These are phyloP conservation scores for Nephrotoma flavescens DNA, from an alignment of 2,888 invertebrate species.

Conservation along the genomic window DNA sequence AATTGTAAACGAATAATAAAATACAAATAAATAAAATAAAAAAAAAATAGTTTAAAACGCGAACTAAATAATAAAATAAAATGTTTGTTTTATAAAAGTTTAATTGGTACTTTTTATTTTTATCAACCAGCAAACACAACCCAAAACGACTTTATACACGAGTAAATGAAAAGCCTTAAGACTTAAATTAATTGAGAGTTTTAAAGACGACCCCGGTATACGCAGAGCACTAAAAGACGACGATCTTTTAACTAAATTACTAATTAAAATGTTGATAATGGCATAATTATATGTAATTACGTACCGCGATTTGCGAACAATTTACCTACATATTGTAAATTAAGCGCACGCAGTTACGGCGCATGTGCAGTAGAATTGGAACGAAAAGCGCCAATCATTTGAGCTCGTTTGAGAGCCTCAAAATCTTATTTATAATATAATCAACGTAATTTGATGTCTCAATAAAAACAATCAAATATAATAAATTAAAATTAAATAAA, in stretches of 20 bases:
- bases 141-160: neutral
- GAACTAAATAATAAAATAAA: neutral
- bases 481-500: neutral
- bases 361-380: neutral
- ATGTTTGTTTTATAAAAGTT: neutral
- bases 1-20: neutral
- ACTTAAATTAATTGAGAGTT: neutral
- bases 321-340: neutral
- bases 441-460: neutral
- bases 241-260: neutral
- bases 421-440: neutral
- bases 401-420: no score
- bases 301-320: neutral
- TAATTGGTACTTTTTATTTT: neutral
- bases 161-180: neutral
- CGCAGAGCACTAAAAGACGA: neutral
- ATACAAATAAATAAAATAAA: neutral
- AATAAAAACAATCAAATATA: neutral
- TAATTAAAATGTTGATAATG: neutral
- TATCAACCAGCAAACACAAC: neutral
- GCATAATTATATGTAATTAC: neutral
- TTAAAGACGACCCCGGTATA: neutral
- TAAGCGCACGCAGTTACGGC: neutral
- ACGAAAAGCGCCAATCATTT: neutral
- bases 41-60: neutral